These are phyloP conservation scores for Pectinophora gossypiella DNA, from an alignment of 1,140 invertebrate species.

Conservation along the genomic window DNA sequence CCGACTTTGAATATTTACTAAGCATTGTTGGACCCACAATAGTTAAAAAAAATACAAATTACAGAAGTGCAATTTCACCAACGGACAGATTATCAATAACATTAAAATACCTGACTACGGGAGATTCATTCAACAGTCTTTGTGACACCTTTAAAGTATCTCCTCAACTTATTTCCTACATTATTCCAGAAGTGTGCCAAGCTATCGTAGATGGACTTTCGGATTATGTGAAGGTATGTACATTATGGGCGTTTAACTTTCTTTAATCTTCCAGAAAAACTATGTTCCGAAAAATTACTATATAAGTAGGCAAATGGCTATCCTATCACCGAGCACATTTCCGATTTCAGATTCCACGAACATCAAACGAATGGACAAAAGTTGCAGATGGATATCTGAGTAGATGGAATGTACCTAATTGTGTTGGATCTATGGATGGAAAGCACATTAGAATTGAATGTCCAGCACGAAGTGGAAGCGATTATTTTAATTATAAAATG, in stretches of 20 bases:
- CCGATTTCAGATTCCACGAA: background rate
- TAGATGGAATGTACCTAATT: background rate
- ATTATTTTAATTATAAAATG: background rate
- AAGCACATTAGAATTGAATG: background rate
- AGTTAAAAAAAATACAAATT: background rate
- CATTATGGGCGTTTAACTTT: too few relatives aligned
- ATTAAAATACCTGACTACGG: slow-evolving; percentile 2
- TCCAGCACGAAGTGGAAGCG: background rate
- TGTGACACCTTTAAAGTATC: background rate
- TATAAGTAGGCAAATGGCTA: too few relatives aligned
- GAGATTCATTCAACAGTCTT: slow-evolving; percentile 3
- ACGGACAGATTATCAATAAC: background rate
- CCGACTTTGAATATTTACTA: slow-evolving; percentile 1
- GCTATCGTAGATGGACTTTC: background rate
- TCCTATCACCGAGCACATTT: too few relatives aligned
- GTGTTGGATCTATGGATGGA: background rate
- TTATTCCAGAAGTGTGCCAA: slow-evolving; percentile 2
- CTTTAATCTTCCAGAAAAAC: too few relatives aligned
- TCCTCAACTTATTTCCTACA: too few relatives aligned
- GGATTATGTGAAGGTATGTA: background rate
- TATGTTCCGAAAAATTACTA: too few relatives aligned
- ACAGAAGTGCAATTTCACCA: background rate
- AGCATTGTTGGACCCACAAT: background rate
- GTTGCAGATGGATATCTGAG: background rate
- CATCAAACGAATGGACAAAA: background rate